A percentile compares a stretch with the other conserved stretches of the same genome.
Conservation (phyloP, 2,888 invertebrate species). For the Oscheius sp. region DNA sequence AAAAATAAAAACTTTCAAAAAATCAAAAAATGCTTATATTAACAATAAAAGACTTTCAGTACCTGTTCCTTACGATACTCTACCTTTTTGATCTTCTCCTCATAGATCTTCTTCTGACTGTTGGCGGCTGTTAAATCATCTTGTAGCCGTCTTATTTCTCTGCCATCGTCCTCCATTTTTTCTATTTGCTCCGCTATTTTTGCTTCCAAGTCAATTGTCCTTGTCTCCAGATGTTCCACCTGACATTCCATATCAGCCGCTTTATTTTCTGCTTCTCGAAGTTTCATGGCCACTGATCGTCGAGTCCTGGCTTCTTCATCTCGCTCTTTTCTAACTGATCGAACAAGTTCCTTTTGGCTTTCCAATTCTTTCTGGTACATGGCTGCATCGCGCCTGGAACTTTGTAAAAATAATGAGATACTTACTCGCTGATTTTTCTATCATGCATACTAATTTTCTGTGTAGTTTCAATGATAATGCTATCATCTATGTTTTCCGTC, state of each 20-base stretch:
- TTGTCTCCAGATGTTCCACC: not conserved
- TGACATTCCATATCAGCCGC: not conserved
- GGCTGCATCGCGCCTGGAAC: constrained; percentile 8
- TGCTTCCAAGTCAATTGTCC: not conserved
- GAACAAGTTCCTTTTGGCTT: not conserved
- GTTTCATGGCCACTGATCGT: not conserved
- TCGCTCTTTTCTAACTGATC: constrained; percentile 3
- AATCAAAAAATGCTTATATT: too few relatives aligned
- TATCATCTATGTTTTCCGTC: not conserved
- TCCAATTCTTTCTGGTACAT: constrained; percentile 17
- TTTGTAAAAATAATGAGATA: not conserved
- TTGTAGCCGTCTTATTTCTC: not conserved
- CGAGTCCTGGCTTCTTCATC: not conserved
- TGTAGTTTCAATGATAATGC: constrained; percentile 18
- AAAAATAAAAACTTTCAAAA: too few relatives aligned
- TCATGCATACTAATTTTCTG: constrained; percentile 15
- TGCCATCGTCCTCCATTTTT: not conserved
- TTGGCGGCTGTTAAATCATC: not conserved
- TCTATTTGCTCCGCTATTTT: constrained; percentile 1
- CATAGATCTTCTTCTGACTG: not conserved
- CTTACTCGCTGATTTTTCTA: constrained; percentile 7
- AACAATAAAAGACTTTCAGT: too few relatives aligned
- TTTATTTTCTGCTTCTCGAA: not conserved
- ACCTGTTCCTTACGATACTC: too few relatives aligned
- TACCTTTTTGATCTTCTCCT: not conserved